Evolutionary conservation across 2,113 vertebrate genomes (phyloP).

Genomic region (human (Homo sapiens)): GRCh38 chr9:124002001-124002500

Average conservation of each 20-base stretch:
- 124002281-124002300: conserved; percentile 78
- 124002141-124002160: conserved; percentile 81
- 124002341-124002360: conserved; percentile 73
- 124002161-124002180: conserved; percentile 82
- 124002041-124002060: conserved; percentile 6
- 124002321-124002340: conserved; percentile 76
- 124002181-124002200: conserved; percentile 86
- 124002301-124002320: conserved; percentile 80
- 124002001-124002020: conserved; percentile 18
- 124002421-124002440: conserved; percentile 27
- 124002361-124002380: conserved; percentile 79
- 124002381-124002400: conserved; percentile 76
- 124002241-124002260: conserved; percentile 85
- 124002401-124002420: conserved; percentile 38
- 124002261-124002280: conserved; percentile 80
- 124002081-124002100: conserved; percentile 7
- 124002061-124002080: conserved; percentile 38
- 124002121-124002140: conserved; percentile 69
- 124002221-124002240: conserved; percentile 83
- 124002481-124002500: conserved; percentile 75
- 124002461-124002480: conserved; percentile 36
- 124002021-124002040: conserved; percentile 39
- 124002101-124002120: conserved; percentile 35
- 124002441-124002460: conserved; percentile 35
- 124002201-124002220: conserved; percentile 85